A percentile compares a stretch with the other conserved stretches of the same genome.
Conservation (phyloP, 2,797 vertebrate genomes). For the Clarias pachynema region DNA sequence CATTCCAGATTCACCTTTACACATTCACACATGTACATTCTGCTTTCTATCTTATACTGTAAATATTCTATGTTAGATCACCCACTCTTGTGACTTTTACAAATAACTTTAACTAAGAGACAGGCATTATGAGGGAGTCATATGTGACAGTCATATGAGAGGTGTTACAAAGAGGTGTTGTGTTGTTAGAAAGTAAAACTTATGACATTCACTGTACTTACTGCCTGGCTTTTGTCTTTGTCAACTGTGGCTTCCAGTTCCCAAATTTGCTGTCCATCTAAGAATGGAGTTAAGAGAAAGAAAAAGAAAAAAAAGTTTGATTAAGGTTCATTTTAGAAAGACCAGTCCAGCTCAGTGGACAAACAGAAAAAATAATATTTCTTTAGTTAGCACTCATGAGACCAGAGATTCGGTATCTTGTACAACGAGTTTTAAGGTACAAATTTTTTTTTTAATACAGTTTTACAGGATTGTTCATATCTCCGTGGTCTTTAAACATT, state of each 20-base stretch:
- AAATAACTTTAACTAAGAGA: conserved; percentile 1
- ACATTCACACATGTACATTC: background rate
- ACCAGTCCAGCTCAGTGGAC: background rate
- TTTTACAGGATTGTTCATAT: conserved; percentile 11
- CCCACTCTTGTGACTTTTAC: background rate
- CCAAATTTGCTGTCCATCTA: conserved; percentile 98
- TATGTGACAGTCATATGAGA: background rate
- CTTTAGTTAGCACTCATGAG: background rate
- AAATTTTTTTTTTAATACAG: too few species aligned
- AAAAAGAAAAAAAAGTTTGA: conserved; percentile 9
- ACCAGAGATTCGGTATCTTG: background rate
- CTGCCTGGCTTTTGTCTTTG: conserved; percentile 97
- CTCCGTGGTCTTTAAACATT: conserved; percentile 29
- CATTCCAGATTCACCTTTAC: background rate
- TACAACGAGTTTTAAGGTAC: background rate
- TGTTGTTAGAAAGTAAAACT: background rate
- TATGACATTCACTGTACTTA: conserved; percentile 69
- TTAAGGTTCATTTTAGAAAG: background rate
- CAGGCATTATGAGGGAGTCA: background rate
- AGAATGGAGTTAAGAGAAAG: conserved; percentile 24
- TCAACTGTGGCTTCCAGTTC: conserved; percentile 98
- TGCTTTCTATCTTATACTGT: background rate
- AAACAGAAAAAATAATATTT: background rate
- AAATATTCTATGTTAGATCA: background rate
- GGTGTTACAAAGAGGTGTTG: background rate